These are phyloP conservation scores for Leptinotarsa texana DNA, from an alignment of 1,140 invertebrate genomes.

Conservation along the genomic window DNA sequence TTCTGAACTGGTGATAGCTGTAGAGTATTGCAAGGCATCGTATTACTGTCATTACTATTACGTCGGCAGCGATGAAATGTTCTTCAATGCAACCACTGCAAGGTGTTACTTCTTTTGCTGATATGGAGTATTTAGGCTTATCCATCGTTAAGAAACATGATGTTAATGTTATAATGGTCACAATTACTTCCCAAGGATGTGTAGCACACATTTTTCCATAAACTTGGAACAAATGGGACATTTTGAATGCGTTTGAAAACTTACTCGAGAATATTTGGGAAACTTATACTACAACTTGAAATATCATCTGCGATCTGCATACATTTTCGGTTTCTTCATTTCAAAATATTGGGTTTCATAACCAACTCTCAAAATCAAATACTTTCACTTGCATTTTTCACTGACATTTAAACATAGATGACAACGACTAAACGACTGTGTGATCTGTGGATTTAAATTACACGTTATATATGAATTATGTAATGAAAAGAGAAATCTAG, in stretches of 20 bases:
- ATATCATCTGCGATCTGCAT: neutral
- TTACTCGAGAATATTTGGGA: neutral
- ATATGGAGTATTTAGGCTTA: slow-evolving; percentile 48
- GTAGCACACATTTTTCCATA: slow-evolving; percentile 91
- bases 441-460: too few species aligned
- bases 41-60: slow-evolving; percentile 88
- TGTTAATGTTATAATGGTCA: slow-evolving; percentile 82
- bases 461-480: too few species aligned
- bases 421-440: too few species aligned
- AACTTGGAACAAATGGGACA: slow-evolving; percentile 70
- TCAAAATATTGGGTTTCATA: neutral
- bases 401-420: too few species aligned
- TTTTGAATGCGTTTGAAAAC: slow-evolving; percentile 11
- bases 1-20: slow-evolving; percentile 91
- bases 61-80: slow-evolving; percentile 80
- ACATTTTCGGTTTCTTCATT: neutral
- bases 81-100: slow-evolving; percentile 60
- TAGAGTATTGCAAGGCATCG: slow-evolving; percentile 88
- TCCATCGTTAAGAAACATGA: slow-evolving; percentile 85
- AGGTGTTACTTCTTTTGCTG: slow-evolving; percentile 46
- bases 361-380: neutral
- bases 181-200: slow-evolving; percentile 94
- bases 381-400: too few species aligned
- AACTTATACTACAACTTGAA: neutral
- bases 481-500: too few species aligned